phyloP scores from a whole-genome alignment of 1,140 invertebrate species.

The Drosophila ananassae region DNA sequence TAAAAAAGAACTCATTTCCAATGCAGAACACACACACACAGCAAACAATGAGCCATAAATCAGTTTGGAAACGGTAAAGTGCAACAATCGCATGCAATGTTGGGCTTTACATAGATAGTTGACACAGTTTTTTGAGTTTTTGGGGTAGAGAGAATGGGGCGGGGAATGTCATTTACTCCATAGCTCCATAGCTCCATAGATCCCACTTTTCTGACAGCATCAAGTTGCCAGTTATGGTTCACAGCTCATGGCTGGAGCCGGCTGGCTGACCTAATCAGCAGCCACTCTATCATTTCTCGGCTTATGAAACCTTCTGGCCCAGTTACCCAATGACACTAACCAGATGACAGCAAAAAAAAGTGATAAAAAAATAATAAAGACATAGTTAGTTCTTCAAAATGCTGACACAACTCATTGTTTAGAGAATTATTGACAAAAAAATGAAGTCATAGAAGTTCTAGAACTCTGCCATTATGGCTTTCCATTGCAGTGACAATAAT shows the following conservation, averaged over 20 bases:
- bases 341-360: conserved; percentile 6
- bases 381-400: neutral
- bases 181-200: neutral
- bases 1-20: conserved; percentile 35
- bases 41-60: conserved; percentile 58
- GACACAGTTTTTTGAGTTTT: neutral
- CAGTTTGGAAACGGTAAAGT: conserved; percentile 10
- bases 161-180: neutral
- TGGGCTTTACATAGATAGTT: neutral
- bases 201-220: conserved; percentile 37
- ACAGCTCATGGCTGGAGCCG: conserved; percentile 17
- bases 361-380: neutral
- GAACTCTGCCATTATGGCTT: conserved; percentile 19
- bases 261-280: conserved; percentile 38
- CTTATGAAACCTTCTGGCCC: conserved; percentile 51
- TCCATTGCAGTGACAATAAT: conserved; percentile 19
- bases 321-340: conserved; percentile 32
- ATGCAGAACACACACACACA: conserved; percentile 36
- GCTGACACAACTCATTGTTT: neutral
- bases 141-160: no score
- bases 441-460: neutral
- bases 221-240: conserved; percentile 54
- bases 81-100: conserved; percentile 22
- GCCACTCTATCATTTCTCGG: conserved; percentile 15
- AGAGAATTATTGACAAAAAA: neutral